Base-by-base conservation (phyloP, 2,888 invertebrate genomes). In the Rhagophthalmus giganteus region DNA sequence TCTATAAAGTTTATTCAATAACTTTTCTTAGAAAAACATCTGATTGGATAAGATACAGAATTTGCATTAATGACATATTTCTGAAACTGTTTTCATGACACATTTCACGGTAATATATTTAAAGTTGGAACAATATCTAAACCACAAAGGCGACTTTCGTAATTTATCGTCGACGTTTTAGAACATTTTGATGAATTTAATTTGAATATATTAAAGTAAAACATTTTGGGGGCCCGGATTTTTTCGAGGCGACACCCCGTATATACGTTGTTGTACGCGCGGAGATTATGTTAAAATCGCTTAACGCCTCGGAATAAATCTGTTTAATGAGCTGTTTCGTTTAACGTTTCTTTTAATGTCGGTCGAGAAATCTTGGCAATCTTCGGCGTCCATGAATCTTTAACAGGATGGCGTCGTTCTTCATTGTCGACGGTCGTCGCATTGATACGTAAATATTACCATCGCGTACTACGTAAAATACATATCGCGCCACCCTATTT, bases 401-500 rank as follows among this genome's bases (percentile, higher is more conserved):
- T 44, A 54, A 50, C 54, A 54, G 56, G 57, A 59, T 54, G 57
- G 49, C 55, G 54, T 55, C 58, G 53, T 60, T 57, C 58, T 39
- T 60, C 58, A 60, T 58, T 32, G 52, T 47, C 51, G 61, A 58
- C 61, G 55, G 42, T 59, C 52, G 52, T 44, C 50, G 54, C 55
- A 58, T 58, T 55, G 50, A 57, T 51, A 50, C 51, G 46, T 41
- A n/a, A n/a, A n/a, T n/a, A n/a, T n/a, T n/a, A n/a, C n/a, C n/a
- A n/a, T n/a, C n/a, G n/a, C n/a, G 51, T 58, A 60, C 52, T 60
- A 61, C 61, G 61, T 62, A 61, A 62, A 62, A 60, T 58, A 42
- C 28, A n/a, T n/a, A n/a, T n/a, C n/a, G n/a, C n/a, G n/a, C n/a
- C 25, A 34, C 9, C 11, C 37, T 26, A 20, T 35, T 15, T 26